Conservation (phyloP, 2,888 invertebrate genomes). For the Flexamia atlantica region DNA sequence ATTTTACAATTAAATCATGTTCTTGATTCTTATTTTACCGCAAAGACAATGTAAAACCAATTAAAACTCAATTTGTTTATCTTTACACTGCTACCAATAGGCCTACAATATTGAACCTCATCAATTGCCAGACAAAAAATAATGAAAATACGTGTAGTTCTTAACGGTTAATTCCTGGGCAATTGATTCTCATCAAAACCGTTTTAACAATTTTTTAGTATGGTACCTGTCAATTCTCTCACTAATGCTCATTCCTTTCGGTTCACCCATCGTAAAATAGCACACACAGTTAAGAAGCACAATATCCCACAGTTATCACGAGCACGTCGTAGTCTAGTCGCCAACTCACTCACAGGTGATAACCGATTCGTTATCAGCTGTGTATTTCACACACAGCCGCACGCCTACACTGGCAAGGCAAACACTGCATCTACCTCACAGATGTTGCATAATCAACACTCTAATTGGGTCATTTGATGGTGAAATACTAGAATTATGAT, state of each 20-base stretch:
- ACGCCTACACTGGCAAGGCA: background rate
- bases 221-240: constrained; percentile 29
- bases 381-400: constrained; percentile 37
- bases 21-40: no score
- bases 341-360: constrained; percentile 37
- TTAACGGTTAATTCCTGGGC: no score
- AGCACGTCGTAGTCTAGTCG: background rate
- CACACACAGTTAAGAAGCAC: background rate
- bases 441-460: constrained; percentile 10
- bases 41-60: no score
- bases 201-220: no score
- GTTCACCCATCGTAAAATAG: constrained; percentile 4
- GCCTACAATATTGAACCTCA: no score
- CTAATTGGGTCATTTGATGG: background rate
- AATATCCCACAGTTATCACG: background rate
- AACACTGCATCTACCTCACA: background rate
- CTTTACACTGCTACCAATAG: no score
- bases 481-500: no score
- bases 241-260: constrained; percentile 27
- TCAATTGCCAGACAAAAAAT: no score
- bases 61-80: no score
- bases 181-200: no score
- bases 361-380: constrained; percentile 39
- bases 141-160: no score
- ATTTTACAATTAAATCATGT: no score